Base-by-base conservation (phyloP, 2,888 invertebrate species). In the Stegana nigrithorax region DNA sequence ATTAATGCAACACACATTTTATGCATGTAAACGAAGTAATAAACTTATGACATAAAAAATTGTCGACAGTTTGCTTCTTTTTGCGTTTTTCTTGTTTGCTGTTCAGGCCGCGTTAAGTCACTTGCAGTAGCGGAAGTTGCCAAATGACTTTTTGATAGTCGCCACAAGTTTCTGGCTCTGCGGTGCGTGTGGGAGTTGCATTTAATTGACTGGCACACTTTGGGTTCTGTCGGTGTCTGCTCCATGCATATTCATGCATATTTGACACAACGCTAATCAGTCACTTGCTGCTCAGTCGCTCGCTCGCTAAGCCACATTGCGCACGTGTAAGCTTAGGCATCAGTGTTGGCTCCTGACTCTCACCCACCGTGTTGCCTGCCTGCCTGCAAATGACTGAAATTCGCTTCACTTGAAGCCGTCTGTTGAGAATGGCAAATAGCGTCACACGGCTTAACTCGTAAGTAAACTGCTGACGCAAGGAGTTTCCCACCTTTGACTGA, bases 401-500 rank as follows among this genome's bases (percentile, higher is more conserved):
- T 51, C 19, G n/a, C n/a, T n/a, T n/a, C 51, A 5, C 51, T 27
- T 51, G 27, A 14, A 39, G 26, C 29, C 27, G 29, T 27, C 17
- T 51, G 26, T 14, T 45, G 42, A 39, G 42, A 60, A 60, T 32
- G 32, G 32, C 44, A 60, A 60, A 42, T 59, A 10, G n/a, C 45
- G 66, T 63, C 64, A n/a, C 63, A 51, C 32, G 12, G 27, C 23
- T 14, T 25, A 57, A 42, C 62, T 14, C 10, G 27, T 17, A n/a
- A 53, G n/a, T n/a, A n/a, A n/a, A n/a, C n/a, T n/a, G n/a, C n/a
- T 36, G 19, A 19, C 63, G 47, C 66, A 39, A 59, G 50, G 57
- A 44, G 50, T 47, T 14, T 61, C 44, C 63, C 59, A 75, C 76
- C 75, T 78, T 76, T 76, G 78, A 68, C 75, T 78, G 75, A 75